phyloP scores from a whole-genome alignment of 2,113 vertebrate species.

The Ciconia stormi region DNA sequence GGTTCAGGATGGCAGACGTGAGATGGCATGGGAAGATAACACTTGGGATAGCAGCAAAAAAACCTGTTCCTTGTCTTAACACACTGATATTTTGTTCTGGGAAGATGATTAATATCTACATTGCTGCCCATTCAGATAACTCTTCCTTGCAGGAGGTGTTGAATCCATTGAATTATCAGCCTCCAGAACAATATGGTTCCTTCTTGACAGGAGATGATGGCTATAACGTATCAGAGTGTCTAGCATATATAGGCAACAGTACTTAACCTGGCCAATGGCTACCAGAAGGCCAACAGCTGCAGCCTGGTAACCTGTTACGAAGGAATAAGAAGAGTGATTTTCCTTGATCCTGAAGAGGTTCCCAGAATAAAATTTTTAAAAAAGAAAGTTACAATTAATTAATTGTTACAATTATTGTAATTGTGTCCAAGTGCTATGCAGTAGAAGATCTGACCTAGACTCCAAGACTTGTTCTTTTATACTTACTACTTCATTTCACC shows the following conservation, averaged over 20 bases:
- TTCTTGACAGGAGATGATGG: background rate
- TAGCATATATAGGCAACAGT: background rate
- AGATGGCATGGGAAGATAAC: background rate
- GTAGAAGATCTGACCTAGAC: background rate
- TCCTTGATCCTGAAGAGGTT: background rate
- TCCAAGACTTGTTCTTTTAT: background rate
- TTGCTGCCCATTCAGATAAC: background rate
- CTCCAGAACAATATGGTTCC: background rate
- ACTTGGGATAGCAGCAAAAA: background rate
- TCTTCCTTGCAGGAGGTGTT: background rate
- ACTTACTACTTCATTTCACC: background rate
- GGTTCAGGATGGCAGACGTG: background rate
- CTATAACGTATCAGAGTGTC: background rate
- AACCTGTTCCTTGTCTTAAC: background rate
- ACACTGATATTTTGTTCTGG: background rate
- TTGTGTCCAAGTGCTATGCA: background rate
- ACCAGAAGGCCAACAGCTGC: background rate
- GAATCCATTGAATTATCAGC: background rate
- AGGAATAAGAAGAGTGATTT: background rate
- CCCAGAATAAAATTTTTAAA: background rate
- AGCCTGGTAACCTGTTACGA: background rate
- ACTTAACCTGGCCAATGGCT: background rate
- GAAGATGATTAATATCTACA: background rate
- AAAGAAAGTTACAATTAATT: background rate
- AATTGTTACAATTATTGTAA: background rate